Evolutionary conservation across 2,888 invertebrate genomes (phyloP), one percentile per base, ranked within the genome.

Genomic region (Drosophila siamana): DNA sequence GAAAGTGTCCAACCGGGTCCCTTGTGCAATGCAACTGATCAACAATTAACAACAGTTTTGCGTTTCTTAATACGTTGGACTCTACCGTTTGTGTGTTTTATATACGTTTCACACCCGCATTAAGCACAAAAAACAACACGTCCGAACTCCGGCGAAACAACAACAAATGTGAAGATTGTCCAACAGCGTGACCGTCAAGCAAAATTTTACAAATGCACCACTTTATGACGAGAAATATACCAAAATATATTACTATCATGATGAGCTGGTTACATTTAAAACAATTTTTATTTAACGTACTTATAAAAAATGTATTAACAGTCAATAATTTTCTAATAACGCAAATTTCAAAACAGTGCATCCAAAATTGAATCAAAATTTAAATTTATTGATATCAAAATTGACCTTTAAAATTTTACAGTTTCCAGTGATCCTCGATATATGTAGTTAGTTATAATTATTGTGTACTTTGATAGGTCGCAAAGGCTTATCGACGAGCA

Each of bases 111-210:
- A 66, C 73, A 66, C 57, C 62, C 78, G 78, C 67, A 62, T 67
- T 51, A 51, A 78, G 36, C 13, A 15, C 13, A 38, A 38, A 78
- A 63, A 63, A 74, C 59, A 44, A 73, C 73, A 78, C 74, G 74
- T 78, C 74, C 74, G 74, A 43, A 61, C 74, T 68, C 41, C 74
- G 74, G 57, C 60, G 63, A 43, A 67, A 75, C 63, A 75, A 75
- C 74, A 75, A 75, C 78, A 75, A 78, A 57, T 75, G 38, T 73
- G 59, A 63, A 8, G 6, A 15, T 15, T 63, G 15, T 55, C 9
- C 74, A 73, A 56, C 67, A 30, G 33, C 40, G 36, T 38, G 15
- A 38, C 36, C 36, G 36, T 13, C 13, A 7, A 38, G 36, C 15
- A 0, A 2, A 38, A 15, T 38, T 38, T 38, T 0, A 13, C 19